Percentiles rank a stretch among this genome's conserved stretches.
Conservation (phyloP, 2,113 vertebrate species). For the Barbus barbus region DNA sequence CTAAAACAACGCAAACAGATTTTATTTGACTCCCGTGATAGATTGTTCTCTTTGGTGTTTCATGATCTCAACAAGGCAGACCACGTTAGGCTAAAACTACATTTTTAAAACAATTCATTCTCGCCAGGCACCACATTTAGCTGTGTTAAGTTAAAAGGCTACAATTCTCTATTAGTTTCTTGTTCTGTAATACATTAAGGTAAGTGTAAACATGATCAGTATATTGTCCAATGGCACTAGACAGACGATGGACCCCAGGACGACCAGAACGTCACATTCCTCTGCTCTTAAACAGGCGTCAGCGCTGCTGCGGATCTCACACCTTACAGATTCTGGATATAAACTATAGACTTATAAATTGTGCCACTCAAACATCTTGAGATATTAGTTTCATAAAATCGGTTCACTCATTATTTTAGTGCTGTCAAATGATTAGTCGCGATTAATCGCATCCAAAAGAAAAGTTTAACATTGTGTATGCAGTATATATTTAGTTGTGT, state of each 20-base stretch:
- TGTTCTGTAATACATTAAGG: constrained; percentile 55
- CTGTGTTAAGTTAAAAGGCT: constrained; percentile 58
- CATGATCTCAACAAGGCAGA: constrained; percentile 58
- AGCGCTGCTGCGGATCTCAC: neutral
- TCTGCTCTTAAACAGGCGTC: neutral
- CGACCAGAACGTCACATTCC: neutral
- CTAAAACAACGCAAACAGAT: constrained; percentile 6
- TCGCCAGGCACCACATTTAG: constrained; percentile 66
- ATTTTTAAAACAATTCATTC: constrained; percentile 47
- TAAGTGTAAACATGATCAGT: constrained; percentile 58
- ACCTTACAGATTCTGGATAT: constrained; percentile 8
- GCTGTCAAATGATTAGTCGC: no score
- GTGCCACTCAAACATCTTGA: neutral
- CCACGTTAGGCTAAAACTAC: constrained; percentile 50
- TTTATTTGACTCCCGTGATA: constrained; percentile 44
- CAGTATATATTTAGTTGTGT: no score
- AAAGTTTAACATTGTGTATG: no score
- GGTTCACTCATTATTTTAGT: neutral
- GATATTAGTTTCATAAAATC: neutral
- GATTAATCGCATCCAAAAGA: no score
- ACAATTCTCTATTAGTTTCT: constrained; percentile 47
- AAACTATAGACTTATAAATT: neutral
- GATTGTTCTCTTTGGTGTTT: constrained; percentile 74
- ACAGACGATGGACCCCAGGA: constrained; percentile 33
- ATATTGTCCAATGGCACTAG: constrained; percentile 41